Conservation (phyloP, 2,113 vertebrate species). For the Calidris pygmaea region DNA sequence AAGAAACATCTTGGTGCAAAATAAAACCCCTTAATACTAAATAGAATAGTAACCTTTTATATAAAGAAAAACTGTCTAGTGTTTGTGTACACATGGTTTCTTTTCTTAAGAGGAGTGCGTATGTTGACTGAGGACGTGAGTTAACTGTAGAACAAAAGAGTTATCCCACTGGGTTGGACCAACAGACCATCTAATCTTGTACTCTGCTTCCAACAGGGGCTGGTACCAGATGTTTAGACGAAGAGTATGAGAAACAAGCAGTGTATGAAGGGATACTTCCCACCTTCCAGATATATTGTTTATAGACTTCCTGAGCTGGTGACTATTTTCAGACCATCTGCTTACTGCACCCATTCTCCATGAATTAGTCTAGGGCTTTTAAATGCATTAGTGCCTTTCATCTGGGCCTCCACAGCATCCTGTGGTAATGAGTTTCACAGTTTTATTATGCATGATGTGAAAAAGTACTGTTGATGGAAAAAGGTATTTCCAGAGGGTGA, state of each 20-base stretch:
- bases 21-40: background rate
- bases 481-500: conserved; percentile 66
- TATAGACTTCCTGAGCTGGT: conserved; percentile 33
- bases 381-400: conserved; percentile 48
- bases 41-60: background rate
- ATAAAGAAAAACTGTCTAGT: background rate
- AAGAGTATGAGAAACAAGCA: background rate
- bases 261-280: background rate
- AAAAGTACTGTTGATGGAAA: conserved; percentile 59
- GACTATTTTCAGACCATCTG: conserved; percentile 61
- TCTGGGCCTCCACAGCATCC: conserved; percentile 50
- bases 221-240: conserved; percentile 17
- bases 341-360: conserved; percentile 5
- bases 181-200: background rate
- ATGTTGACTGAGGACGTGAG: background rate
- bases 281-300: conserved; percentile 21
- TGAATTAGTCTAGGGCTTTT: conserved; percentile 51
- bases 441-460: conserved; percentile 65
- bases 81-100: background rate
- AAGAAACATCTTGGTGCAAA: background rate
- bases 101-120: background rate
- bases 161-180: background rate
- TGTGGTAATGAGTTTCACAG: conserved; percentile 62
- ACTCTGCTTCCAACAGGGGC: background rate
- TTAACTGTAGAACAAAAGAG: background rate